These are phyloP conservation scores for Cantharis nigra DNA, from an alignment of 2,888 invertebrate genomes.

Conservation along the genomic window DNA sequence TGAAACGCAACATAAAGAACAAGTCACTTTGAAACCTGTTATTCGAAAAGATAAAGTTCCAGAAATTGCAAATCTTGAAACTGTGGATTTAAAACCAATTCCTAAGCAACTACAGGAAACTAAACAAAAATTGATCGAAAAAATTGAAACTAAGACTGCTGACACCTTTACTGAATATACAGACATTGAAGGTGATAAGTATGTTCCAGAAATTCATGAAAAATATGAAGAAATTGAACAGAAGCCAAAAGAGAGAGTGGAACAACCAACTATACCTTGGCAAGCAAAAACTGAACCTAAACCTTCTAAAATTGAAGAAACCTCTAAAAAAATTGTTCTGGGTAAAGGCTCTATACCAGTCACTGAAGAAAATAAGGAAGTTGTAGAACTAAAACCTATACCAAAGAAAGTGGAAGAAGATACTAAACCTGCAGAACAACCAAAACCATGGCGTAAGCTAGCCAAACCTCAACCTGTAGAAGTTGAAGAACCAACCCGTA, in stretches of 20 bases:
- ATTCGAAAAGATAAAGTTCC: conserved; percentile 31
- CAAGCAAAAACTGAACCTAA: conserved; percentile 52
- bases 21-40: conserved; percentile 40
- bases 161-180: neutral
- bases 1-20: conserved; percentile 33
- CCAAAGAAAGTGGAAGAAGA: conserved; percentile 42
- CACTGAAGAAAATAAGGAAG: conserved; percentile 46
- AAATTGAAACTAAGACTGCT: conserved; percentile 28
- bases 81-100: conserved; percentile 48
- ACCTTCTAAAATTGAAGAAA: conserved; percentile 43
- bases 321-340: conserved; percentile 46
- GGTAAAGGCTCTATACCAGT: conserved; percentile 52
- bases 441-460: neutral
- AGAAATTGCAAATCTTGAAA: conserved; percentile 48
- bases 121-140: conserved; percentile 38
- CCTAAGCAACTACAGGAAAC: conserved; percentile 39
- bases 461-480: neutral
- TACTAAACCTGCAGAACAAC: conserved; percentile 41
- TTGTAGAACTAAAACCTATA: conserved; percentile 50
- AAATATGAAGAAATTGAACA: conserved; percentile 21
- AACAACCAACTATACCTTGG: conserved; percentile 47
- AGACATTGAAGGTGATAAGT: neutral
- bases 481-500: neutral
- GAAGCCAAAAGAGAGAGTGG: conserved; percentile 17
- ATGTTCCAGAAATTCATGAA: neutral